These are phyloP conservation scores for Strongylocentrotus purpuratus DNA, from an alignment of 35 echinoderm and acorn worm species.

Conservation along the genomic window DNA sequence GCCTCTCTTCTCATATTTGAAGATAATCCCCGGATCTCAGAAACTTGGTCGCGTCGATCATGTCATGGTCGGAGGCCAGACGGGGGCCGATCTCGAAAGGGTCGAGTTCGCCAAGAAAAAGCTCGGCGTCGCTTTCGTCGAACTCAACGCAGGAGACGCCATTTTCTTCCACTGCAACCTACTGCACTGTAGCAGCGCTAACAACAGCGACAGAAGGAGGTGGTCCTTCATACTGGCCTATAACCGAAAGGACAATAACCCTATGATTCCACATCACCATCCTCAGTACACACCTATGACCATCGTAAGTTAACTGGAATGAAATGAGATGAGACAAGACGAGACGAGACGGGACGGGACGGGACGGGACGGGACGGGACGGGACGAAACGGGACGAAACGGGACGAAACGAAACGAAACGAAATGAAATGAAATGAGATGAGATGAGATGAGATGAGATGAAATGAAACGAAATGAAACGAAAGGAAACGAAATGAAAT, in stretches of 20 bases:
- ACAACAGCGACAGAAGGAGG: constrained; percentile 52
- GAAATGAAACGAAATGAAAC: too few species aligned
- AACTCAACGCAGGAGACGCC: constrained; percentile 57
- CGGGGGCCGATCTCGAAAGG: constrained; percentile 61
- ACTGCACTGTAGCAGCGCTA: constrained; percentile 47
- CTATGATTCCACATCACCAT: constrained; percentile 54
- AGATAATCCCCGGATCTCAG: constrained; percentile 65
- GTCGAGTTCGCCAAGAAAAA: constrained; percentile 56
- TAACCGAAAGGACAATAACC: constrained; percentile 64
- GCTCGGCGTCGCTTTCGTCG: constrained; percentile 41
- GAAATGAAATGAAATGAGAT: background rate
- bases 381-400: too few species aligned
- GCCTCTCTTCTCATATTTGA: background rate
- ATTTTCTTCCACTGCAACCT: constrained; percentile 68
- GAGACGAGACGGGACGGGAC: too few species aligned
- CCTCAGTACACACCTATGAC: constrained; percentile 58
- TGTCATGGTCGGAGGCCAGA: constrained; percentile 54
- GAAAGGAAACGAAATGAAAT: too few species aligned
- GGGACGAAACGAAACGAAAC: too few species aligned
- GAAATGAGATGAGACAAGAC: too few species aligned
- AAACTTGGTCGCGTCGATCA: constrained; percentile 68
- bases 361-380: too few species aligned
- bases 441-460: background rate
- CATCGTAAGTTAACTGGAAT: background rate
- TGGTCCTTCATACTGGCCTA: constrained; percentile 70